Conservation (phyloP, 2,888 invertebrate genomes). For the Tillus elongatus region DNA sequence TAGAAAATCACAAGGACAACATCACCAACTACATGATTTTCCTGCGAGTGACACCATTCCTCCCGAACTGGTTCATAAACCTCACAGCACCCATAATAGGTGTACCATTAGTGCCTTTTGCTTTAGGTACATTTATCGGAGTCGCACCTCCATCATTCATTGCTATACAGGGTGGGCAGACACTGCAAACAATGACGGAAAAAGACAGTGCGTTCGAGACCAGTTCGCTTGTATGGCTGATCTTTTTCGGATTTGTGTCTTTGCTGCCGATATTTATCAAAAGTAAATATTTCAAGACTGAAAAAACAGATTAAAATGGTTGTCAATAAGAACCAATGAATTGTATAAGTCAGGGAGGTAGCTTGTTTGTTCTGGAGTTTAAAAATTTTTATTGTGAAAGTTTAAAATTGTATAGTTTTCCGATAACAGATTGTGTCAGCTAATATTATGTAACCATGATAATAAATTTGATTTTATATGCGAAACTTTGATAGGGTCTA, state of each 20-base stretch:
- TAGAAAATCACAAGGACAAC: slow-evolving; percentile 77
- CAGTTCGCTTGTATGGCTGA: slow-evolving; percentile 72
- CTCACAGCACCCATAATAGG: slow-evolving; percentile 93
- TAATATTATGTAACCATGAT: too few species aligned
- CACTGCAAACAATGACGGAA: slow-evolving; percentile 84
- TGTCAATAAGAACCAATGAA: slow-evolving; percentile 1
- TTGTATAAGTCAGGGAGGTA: too few species aligned
- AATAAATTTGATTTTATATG: too few species aligned
- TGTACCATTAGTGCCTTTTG: slow-evolving; percentile 87
- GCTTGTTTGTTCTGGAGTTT: too few species aligned
- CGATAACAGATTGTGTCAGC: too few species aligned
- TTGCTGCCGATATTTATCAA: slow-evolving; percentile 82
- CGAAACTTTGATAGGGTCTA: too few species aligned
- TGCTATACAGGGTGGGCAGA: slow-evolving; percentile 96
- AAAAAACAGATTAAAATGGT: slow-evolving; percentile 57
- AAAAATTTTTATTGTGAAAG: too few species aligned
- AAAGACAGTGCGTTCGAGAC: slow-evolving; percentile 81
- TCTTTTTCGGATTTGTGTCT: slow-evolving; percentile 71
- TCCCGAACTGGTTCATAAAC: slow-evolving; percentile 99
- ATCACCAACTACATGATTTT: slow-evolving; percentile 95
- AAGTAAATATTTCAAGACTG: slow-evolving; percentile 62
- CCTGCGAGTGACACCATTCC: slow-evolving; percentile 84
- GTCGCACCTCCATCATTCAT: slow-evolving; percentile 96
- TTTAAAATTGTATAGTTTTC: too few species aligned
- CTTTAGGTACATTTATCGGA: slow-evolving; percentile 90